Evolutionary conservation across 2,113 vertebrate species (phyloP).

Genomic region (Melanotaenia duboulayi): DNA sequence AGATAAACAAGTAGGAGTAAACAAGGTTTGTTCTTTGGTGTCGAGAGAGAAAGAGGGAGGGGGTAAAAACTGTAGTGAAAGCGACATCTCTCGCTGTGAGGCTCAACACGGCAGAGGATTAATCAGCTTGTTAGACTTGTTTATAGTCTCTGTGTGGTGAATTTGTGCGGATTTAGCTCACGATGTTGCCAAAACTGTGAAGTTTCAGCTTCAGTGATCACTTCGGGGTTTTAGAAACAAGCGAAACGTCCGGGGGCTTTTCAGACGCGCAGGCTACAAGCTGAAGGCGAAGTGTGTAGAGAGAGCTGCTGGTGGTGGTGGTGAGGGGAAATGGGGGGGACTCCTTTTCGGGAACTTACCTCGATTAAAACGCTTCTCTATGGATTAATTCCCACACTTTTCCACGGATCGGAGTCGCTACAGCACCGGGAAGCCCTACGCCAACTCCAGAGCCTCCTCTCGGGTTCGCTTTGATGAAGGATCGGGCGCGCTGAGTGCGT

Average conservation of each 20-base stretch:
- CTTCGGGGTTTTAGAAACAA: constrained; percentile 42
- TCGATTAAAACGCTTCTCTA: constrained; percentile 70
- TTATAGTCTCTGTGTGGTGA: not conserved
- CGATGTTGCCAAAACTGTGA: constrained; percentile 3
- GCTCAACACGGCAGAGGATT: constrained; percentile 12
- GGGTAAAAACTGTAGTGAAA: constrained; percentile 51
- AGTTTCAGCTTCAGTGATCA: constrained; percentile 31
- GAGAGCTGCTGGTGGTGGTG: constrained; percentile 18
- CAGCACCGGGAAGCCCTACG: constrained; percentile 42
- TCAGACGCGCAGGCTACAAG: constrained; percentile 36
- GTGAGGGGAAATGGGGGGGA: constrained; percentile 18
- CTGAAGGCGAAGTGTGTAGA: not conserved
- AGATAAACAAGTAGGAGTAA: constrained; percentile 9
- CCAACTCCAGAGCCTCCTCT: constrained; percentile 46
- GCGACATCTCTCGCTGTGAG: constrained; percentile 41
- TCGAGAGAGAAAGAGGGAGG: constrained; percentile 15
- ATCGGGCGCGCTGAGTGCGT: constrained; percentile 75
- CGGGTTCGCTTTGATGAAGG: constrained; percentile 41
- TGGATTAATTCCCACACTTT: constrained; percentile 70
- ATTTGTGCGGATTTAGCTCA: not conserved
- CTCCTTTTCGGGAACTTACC: constrained; percentile 82
- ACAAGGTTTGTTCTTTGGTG: constrained; percentile 25
- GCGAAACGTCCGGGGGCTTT: constrained; percentile 53
- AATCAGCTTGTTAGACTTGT: constrained; percentile 44
- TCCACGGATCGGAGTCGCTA: constrained; percentile 39